Conservation (phyloP, 2,113 vertebrate genomes). For the Dasypus novemcinctus region DNA sequence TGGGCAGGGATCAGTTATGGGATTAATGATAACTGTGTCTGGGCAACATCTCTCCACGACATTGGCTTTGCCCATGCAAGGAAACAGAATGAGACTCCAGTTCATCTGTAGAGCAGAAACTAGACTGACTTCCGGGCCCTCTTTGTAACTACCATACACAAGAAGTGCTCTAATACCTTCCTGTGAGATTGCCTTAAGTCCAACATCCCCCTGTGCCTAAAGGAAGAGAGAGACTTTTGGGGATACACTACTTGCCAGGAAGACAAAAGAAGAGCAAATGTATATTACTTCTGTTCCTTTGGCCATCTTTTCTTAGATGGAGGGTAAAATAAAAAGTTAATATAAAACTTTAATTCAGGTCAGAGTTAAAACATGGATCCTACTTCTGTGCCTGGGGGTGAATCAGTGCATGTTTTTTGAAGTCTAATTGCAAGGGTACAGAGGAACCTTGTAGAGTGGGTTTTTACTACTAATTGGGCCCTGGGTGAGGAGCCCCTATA, state of each 20-base stretch:
- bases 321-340: not conserved
- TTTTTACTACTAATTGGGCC: conserved; percentile 61
- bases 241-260: not conserved
- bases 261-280: not conserved
- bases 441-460: not conserved
- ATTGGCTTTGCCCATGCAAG: not conserved
- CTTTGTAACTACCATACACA: not conserved
- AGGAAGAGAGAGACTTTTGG: not conserved
- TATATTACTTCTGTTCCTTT: not conserved
- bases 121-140: not conserved
- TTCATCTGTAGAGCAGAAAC: not conserved
- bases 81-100: not conserved
- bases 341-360: conserved; percentile 64
- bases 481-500: conserved; percentile 25
- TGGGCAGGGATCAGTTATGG: conserved; percentile 59
- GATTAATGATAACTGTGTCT: conserved; percentile 59
- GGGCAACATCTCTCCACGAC: conserved; percentile 10
- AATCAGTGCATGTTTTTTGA: conserved; percentile 40
- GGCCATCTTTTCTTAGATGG: not conserved
- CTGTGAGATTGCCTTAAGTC: not conserved
- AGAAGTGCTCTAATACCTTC: not conserved
- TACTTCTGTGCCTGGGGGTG: conserved; percentile 44
- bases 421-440: conserved; percentile 60
- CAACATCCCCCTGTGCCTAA: not conserved
- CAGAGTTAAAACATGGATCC: conserved; percentile 62